Evolutionary conservation across 2,888 invertebrate species (phyloP).

Genomic region (Cataglyphis altisquamis): DNA sequence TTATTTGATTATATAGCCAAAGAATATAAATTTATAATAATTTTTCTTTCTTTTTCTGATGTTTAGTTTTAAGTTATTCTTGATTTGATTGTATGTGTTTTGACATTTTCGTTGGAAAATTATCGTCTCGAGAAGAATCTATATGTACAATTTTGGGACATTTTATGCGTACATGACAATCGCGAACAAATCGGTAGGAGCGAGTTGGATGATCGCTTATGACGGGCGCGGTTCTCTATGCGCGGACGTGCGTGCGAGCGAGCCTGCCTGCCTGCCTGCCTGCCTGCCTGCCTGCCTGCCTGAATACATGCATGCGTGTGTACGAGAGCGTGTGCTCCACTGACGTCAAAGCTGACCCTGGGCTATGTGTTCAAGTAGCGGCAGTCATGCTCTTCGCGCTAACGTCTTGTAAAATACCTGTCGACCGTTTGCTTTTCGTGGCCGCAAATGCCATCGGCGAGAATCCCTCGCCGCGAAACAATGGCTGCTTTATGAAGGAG

Average conservation of each 20-base stretch:
- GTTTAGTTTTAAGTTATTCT: not conserved
- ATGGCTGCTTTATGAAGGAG: not conserved
- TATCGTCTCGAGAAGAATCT: not conserved
- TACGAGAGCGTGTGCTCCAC: constrained; percentile 64
- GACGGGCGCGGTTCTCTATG: constrained; percentile 12
- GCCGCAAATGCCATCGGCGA: not conserved
- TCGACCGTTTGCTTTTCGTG: constrained; percentile 55
- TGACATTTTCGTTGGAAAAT: not conserved
- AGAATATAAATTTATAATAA: not conserved
- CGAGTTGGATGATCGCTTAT: constrained; percentile 5
- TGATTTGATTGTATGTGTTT: not conserved
- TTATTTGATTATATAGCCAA: not conserved
- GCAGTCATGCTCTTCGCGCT: constrained; percentile 65
- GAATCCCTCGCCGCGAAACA: constrained; percentile 16
- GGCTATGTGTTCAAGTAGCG: constrained; percentile 75
- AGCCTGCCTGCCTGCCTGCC: not conserved
- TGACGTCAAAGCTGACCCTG: constrained; percentile 86
- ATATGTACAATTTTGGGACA: not conserved
- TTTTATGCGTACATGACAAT: not conserved
- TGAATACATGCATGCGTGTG: constrained; percentile 17
- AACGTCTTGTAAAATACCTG: constrained; percentile 65
- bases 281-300: not conserved
- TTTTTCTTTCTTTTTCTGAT: not conserved
- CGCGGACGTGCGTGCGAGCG: not conserved
- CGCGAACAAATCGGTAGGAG: not conserved